Evolutionary conservation across 2,888 invertebrate genomes (phyloP), one percentile per base, ranked within the genome.

Genomic region (Pammene aurita): DNA sequence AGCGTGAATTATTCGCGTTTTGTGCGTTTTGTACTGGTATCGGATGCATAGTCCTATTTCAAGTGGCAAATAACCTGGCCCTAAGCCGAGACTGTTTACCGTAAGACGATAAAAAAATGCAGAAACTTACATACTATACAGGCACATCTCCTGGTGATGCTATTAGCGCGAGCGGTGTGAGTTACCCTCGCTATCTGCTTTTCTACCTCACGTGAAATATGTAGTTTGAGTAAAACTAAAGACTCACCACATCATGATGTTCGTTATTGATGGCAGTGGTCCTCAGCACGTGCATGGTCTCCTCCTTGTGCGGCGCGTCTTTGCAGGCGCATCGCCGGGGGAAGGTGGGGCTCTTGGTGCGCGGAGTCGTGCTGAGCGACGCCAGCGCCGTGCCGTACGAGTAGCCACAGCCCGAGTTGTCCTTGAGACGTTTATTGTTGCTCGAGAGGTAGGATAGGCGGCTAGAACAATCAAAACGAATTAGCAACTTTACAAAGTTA

Each of bases 221-320:
- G n/a, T 26, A 4, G 26, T 26, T 26, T 26, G 26, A 52, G 9
- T 18, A 7, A 48, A 61, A 41, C 9, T 5, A 9, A n/a, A 26
- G 0, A 81, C 90, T 89, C 66, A 89, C 89, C 83, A 82, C 63
- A 9, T 84, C 78, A 57, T 84, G 80, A 5, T 82, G 77, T 9
- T 89, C 86, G 73, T 77, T 86, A 66, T 88, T 90, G 57, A 92
- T 92, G 4, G 89, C 89, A 0, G 89, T 84, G 0, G 92, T 92
- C 73, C 91, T 83, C 69, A 92, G 72, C 46, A 91, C 67, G 70
- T 89, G 87, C 79, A 87, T 78, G 6, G 72, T 67, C 38, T 84
- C 83, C n/a, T 84, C 83, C 48, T 83, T 80, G 0, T 74, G 77
- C 7, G 77, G 73, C 42, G 83, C 74, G 14, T 86, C 88, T 68